phyloP scores from a whole-genome alignment of 1,140 invertebrate genomes.

The Hestina assimilis region DNA sequence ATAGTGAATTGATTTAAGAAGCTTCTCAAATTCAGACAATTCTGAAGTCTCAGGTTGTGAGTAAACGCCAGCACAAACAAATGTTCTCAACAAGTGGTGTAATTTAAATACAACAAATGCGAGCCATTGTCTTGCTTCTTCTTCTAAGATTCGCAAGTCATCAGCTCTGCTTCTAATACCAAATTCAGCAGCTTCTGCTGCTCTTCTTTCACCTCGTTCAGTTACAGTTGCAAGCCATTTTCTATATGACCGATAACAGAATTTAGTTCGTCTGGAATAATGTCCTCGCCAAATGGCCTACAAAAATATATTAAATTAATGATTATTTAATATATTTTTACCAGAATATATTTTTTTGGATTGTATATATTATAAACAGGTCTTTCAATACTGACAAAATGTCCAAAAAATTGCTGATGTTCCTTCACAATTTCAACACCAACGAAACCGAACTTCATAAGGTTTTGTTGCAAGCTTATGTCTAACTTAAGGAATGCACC shows the following conservation, averaged over 20 bases:
- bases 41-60: conserved; percentile 57
- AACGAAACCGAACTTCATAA: too few species aligned
- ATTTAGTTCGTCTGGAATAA: conserved; percentile 61
- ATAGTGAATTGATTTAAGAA: conserved; percentile 69
- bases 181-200: conserved; percentile 61
- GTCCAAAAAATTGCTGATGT: too few species aligned
- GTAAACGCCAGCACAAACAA: conserved; percentile 64
- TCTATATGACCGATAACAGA: conserved; percentile 64
- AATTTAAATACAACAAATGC: conserved; percentile 74
- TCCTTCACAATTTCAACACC: too few species aligned
- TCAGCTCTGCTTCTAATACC: conserved; percentile 59
- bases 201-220: conserved; percentile 56
- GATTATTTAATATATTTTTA: too few species aligned
- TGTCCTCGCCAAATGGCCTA: conserved; percentile 68
- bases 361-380: too few species aligned
- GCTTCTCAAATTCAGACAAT: conserved; percentile 67
- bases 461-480: too few species aligned
- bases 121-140: conserved; percentile 68
- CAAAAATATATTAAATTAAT: conserved; percentile 15
- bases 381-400: too few species aligned
- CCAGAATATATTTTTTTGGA: too few species aligned
- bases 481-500: too few species aligned
- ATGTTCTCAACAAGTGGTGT: conserved; percentile 71
- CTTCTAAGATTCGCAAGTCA: conserved; percentile 61
- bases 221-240: conserved; percentile 62